Evolutionary conservation across 2,113 vertebrate genomes (phyloP).

Genomic region (Hylia prasina): DNA sequence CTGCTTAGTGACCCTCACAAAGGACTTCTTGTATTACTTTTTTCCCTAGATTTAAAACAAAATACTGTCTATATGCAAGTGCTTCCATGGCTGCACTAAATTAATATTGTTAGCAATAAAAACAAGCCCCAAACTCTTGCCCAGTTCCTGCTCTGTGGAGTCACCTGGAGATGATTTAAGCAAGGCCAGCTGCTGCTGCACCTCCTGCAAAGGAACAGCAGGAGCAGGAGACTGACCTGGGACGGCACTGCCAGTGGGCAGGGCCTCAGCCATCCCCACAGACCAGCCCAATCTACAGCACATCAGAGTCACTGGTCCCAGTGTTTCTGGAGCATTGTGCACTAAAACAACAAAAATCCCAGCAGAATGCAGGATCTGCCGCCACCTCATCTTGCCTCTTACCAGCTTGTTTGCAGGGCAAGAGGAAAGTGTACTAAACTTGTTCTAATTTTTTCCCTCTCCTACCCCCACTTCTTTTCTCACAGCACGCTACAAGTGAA

Average conservation of each 20-base stretch:
- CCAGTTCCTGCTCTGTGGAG: background rate
- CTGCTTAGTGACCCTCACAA: background rate
- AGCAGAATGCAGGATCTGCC: background rate
- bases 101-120: background rate
- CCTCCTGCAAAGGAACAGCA: background rate
- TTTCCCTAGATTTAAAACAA: background rate
- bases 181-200: background rate
- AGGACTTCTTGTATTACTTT: background rate
- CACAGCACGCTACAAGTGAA: slow-evolving; percentile 73
- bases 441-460: slow-evolving; percentile 30
- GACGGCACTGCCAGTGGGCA: accelerated
- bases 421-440: slow-evolving; percentile 54
- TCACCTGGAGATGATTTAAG: background rate
- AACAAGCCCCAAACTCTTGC: background rate
- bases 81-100: background rate
- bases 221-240: accelerated
- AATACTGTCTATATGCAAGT: background rate
- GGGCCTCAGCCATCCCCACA: background rate
- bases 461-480: slow-evolving; percentile 15
- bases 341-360: background rate
- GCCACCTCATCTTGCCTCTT: slow-evolving; percentile 18
- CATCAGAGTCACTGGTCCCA: background rate
- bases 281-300: accelerated
- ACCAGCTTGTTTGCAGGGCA: background rate
- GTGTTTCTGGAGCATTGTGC: background rate